Evolutionary conservation across 2,797 vertebrate species (phyloP).

Genomic region (Passerculus sandwichensis): DNA sequence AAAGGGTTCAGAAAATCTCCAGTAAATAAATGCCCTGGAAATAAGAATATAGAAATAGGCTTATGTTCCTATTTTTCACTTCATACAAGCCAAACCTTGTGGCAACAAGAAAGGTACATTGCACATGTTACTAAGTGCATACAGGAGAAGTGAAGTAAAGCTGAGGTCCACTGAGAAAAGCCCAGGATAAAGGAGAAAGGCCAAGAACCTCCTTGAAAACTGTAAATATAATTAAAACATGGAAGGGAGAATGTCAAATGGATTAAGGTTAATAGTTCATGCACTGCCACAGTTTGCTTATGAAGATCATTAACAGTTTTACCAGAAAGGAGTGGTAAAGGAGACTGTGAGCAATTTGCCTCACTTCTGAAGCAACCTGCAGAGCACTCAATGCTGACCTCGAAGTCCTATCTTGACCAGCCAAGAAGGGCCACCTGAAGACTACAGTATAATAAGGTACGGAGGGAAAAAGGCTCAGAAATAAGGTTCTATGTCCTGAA

Average conservation of each 20-base stretch:
- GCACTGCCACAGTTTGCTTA: background rate
- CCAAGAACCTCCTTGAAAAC: slow-evolving; percentile 2
- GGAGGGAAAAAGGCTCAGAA: background rate
- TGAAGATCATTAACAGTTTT: slow-evolving; percentile 18
- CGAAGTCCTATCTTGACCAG: background rate
- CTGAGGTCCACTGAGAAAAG: background rate
- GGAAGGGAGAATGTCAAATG: slow-evolving; percentile 32
- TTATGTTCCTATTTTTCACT: background rate
- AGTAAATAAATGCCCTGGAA: background rate
- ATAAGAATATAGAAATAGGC: background rate
- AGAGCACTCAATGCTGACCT: background rate
- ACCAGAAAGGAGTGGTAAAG: slow-evolving; percentile 2
- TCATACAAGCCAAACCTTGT: background rate
- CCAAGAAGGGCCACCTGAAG: background rate
- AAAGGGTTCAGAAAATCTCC: background rate
- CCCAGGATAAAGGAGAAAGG: background rate
- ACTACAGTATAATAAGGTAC: background rate
- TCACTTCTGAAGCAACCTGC: background rate
- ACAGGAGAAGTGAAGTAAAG: background rate
- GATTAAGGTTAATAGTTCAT: slow-evolving; percentile 33
- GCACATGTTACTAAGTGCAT: rapidly evolving
- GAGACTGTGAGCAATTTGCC: background rate
- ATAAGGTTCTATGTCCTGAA: background rate
- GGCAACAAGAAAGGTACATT: background rate
- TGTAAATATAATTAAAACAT: slow-evolving; percentile 44